Conservation (phyloP, 2,113 vertebrate species). For the Grus americana region DNA sequence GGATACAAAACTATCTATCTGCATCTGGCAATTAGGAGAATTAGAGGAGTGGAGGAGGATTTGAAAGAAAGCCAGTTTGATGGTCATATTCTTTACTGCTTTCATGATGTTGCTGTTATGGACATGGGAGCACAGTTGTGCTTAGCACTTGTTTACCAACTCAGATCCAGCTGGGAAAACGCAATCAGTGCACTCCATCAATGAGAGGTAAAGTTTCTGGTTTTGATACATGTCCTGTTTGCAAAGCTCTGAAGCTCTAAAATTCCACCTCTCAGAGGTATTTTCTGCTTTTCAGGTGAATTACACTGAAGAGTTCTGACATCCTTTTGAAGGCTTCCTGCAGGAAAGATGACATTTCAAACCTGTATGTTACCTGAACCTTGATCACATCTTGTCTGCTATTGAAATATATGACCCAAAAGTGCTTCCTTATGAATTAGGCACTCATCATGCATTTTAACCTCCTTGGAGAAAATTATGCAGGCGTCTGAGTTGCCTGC, state of each 20-base stretch:
- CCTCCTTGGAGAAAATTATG: conserved; percentile 63
- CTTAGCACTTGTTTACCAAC: neutral
- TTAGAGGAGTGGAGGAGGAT: neutral
- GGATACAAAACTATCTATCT: neutral
- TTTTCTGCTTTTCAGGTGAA: conserved; percentile 11
- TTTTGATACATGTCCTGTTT: neutral
- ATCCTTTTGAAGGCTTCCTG: conserved; percentile 19
- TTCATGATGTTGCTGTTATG: neutral
- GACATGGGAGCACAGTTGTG: neutral
- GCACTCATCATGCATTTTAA: conserved; percentile 36
- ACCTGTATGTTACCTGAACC: neutral
- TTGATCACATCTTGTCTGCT: conserved; percentile 39
- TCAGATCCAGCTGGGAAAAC: neutral
- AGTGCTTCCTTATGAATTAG: conserved; percentile 38
- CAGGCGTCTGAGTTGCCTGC: conserved; percentile 25
- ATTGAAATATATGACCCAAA: conserved; percentile 26
- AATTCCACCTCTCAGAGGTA: neutral
- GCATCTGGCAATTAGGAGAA: neutral
- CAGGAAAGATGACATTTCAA: conserved; percentile 23
- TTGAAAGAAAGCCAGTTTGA: neutral
- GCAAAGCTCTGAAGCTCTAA: neutral
- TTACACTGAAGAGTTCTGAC: conserved; percentile 6
- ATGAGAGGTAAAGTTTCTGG: neutral
- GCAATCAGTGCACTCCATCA: neutral
- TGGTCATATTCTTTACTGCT: neutral